phyloP scores from a whole-genome alignment of 2,797 vertebrate genomes.

The Myotis findleyi region DNA sequence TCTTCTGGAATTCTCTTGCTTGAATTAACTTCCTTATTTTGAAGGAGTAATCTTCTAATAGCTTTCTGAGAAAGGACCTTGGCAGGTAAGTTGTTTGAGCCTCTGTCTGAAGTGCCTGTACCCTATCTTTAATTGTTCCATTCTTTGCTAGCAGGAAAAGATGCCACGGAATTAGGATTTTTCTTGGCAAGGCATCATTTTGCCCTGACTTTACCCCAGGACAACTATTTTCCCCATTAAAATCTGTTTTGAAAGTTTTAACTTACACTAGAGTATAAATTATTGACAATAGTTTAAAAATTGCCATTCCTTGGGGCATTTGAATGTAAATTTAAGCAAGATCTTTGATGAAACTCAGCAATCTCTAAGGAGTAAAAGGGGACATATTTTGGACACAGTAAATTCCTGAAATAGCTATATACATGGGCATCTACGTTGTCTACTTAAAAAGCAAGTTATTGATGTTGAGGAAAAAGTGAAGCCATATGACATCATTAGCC shows the following conservation, averaged over 20 bases:
- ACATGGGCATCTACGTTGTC: not conserved
- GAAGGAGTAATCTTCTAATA: not conserved
- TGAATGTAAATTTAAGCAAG: not conserved
- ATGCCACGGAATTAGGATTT: not conserved
- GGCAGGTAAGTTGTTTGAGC: not conserved
- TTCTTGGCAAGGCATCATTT: not conserved
- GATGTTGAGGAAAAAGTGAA: not conserved
- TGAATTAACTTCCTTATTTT: not conserved
- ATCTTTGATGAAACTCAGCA: not conserved
- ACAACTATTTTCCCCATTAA: not conserved
- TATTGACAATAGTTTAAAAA: slow-evolving; percentile 23
- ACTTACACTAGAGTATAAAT: not conserved
- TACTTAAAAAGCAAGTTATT: not conserved
- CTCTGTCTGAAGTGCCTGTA: not conserved
- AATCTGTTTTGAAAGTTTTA: not conserved
- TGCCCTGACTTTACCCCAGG: not conserved
- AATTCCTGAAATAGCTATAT: slow-evolving; percentile 19
- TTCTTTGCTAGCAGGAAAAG: not conserved
- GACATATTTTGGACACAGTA: not conserved
- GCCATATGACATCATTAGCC: not conserved
- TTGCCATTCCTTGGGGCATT: not conserved
- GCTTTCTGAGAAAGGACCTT: not conserved
- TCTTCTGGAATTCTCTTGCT: not conserved
- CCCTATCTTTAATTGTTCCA: not conserved
- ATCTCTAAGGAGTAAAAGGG: not conserved